phyloP scores from a whole-genome alignment of 2,113 vertebrate species.

The Pica pica region DNA sequence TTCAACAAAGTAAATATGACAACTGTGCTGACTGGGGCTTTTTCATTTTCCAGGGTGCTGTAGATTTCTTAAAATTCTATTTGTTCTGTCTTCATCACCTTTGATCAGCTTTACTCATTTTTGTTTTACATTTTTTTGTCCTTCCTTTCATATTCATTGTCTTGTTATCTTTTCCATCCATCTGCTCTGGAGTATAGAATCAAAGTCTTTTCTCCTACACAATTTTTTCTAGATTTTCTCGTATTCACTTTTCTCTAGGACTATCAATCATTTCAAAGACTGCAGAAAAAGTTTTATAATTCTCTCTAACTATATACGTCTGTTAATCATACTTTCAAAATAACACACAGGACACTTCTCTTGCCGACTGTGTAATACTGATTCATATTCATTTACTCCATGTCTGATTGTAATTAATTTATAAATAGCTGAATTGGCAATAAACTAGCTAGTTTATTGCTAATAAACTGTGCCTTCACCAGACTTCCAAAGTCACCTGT shows the following conservation, averaged over 20 bases:
- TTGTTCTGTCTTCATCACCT: not conserved
- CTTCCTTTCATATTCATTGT: slow-evolving; percentile 8
- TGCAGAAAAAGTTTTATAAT: slow-evolving; percentile 4
- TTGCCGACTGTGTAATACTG: not conserved
- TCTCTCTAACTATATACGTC: not conserved
- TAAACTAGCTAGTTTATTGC: not conserved
- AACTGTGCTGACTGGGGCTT: not conserved
- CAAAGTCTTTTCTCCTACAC: slow-evolving; percentile 6
- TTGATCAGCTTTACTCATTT: not conserved
- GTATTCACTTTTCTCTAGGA: not conserved
- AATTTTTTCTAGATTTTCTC: not conserved
- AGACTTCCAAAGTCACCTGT: not conserved
- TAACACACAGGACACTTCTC: not conserved
- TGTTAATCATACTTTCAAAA: slow-evolving; percentile 27
- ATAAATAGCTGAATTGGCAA: slow-evolving; percentile 2
- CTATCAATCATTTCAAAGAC: not conserved
- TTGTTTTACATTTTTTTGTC: not conserved
- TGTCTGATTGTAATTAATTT: not conserved
- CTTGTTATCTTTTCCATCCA: slow-evolving; percentile 33
- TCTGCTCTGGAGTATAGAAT: slow-evolving; percentile 23
- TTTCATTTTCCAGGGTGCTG: not conserved
- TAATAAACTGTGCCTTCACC: not conserved
- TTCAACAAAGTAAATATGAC: not conserved
- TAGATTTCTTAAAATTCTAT: not conserved
- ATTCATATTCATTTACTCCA: not conserved